phyloP scores from a whole-genome alignment of 2,888 invertebrate genomes.

The Tenthredo distinguenda region DNA sequence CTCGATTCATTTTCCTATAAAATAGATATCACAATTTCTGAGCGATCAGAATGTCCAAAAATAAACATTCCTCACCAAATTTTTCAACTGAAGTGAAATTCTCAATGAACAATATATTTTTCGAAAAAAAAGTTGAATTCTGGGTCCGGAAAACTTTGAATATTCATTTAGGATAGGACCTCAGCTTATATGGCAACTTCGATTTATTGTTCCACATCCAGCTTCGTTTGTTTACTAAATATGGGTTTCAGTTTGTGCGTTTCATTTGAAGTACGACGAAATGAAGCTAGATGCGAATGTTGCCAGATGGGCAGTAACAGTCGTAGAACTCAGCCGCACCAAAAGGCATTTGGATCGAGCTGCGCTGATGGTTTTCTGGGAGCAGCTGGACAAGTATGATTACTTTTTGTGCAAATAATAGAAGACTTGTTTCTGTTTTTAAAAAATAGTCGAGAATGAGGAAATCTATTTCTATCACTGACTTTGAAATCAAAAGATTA shows the following conservation, averaged over 20 bases:
- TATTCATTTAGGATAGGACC: not conserved
- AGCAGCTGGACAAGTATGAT: constrained; percentile 93
- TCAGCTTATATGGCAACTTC: not conserved
- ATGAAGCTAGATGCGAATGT: constrained; percentile 97
- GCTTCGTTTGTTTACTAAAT: not conserved
- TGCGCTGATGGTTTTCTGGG: constrained; percentile 97
- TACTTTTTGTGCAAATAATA: constrained; percentile 53
- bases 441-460: not conserved
- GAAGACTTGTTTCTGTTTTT: not conserved
- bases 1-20: not conserved
- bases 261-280: constrained; percentile 98
- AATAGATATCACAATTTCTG: not conserved
- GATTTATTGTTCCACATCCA: not conserved
- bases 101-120: not conserved
- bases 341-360: constrained; percentile 99
- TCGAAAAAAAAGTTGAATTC: not conserved
- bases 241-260: constrained; percentile 91
- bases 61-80: not conserved
- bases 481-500: not conserved
- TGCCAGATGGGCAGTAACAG: constrained; percentile 97
- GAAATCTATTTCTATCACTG: not conserved
- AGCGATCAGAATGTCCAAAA: not conserved
- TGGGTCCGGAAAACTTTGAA: not conserved
- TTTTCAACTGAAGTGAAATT: not conserved
- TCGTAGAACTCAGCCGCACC: constrained; percentile 93